Evolutionary conservation across 2,113 vertebrate species (phyloP).

Genomic region (Pycnonotus jocosus): DNA sequence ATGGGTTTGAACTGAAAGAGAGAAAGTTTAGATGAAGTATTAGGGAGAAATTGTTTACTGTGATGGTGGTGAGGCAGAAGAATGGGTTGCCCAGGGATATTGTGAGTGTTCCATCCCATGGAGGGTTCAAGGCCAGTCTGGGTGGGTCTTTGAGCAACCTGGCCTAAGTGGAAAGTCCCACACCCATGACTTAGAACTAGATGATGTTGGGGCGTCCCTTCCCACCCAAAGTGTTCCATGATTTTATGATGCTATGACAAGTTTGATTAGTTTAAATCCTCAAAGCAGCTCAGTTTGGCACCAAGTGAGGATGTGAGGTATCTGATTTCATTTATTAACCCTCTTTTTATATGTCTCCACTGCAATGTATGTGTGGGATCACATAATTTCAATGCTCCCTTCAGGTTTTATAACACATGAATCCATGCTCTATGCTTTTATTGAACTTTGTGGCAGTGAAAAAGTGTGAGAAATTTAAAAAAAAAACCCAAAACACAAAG

Average conservation of each 20-base stretch:
- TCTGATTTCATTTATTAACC: neutral
- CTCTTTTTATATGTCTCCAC: neutral
- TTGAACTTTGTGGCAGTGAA: neutral
- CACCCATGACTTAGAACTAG: neutral
- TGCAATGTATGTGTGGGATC: neutral
- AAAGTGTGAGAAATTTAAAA: neutral
- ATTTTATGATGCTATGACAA: neutral
- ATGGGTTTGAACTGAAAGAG: neutral
- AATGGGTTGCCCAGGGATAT: neutral
- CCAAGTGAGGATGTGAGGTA: neutral
- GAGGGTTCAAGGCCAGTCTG: neutral
- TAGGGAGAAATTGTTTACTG: neutral
- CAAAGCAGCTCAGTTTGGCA: neutral
- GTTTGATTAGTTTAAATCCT: neutral
- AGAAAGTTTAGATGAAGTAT: neutral
- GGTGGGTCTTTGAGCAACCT: neutral
- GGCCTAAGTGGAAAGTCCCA: neutral
- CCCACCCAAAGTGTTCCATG: neutral
- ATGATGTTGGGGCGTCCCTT: neutral
- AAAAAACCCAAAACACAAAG: neutral
- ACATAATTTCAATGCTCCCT: neutral
- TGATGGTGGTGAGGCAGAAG: neutral
- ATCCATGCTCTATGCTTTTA: neutral
- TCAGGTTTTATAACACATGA: neutral
- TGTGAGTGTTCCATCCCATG: too few relatives aligned